Evolutionary conservation across 1,140 invertebrate species (phyloP).

Genomic region (Ganaspis sp.): DNA sequence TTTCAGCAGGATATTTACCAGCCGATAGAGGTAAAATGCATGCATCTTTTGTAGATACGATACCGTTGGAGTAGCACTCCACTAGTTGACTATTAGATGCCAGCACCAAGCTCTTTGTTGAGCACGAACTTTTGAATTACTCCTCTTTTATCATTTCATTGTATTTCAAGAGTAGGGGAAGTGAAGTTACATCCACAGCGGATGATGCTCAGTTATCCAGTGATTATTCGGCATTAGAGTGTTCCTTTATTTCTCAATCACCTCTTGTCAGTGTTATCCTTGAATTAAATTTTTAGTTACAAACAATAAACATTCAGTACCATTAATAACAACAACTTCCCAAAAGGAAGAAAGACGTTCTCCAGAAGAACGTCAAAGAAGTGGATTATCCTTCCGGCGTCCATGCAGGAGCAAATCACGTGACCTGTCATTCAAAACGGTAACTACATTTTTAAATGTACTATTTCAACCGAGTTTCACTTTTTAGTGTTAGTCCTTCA

Average conservation of each 20-base stretch:
- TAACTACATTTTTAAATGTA: slow-evolving; percentile 40
- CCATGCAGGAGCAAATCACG: slow-evolving; percentile 62
- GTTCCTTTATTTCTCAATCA: slow-evolving; percentile 51
- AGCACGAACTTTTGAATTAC: slow-evolving; percentile 63
- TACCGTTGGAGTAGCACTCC: slow-evolving; percentile 40
- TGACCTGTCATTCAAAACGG: slow-evolving; percentile 61
- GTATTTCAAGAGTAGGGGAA: slow-evolving; percentile 63
- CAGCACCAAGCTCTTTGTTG: slow-evolving; percentile 61
- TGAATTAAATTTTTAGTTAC: slow-evolving; percentile 20
- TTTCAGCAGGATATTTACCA: too few species aligned
- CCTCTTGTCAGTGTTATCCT: slow-evolving; percentile 34
- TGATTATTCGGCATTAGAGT: slow-evolving; percentile 69
- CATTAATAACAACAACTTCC: background rate
- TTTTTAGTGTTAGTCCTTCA: too few species aligned
- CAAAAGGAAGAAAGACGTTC: slow-evolving; percentile 34
- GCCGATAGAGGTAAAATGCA: too few species aligned
- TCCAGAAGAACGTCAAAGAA: slow-evolving; percentile 59
- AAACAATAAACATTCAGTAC: background rate
- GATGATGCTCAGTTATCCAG: slow-evolving; percentile 70
- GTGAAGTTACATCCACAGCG: slow-evolving; percentile 58
- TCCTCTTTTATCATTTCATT: slow-evolving; percentile 69
- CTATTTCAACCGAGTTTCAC: background rate
- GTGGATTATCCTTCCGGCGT: slow-evolving; percentile 58
- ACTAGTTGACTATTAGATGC: slow-evolving; percentile 57
- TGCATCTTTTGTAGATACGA: background rate